These are phyloP conservation scores for Pocillopora verrucosa DNA, from an alignment of 64 coral and sea anemone genomes.

Conservation along the genomic window DNA sequence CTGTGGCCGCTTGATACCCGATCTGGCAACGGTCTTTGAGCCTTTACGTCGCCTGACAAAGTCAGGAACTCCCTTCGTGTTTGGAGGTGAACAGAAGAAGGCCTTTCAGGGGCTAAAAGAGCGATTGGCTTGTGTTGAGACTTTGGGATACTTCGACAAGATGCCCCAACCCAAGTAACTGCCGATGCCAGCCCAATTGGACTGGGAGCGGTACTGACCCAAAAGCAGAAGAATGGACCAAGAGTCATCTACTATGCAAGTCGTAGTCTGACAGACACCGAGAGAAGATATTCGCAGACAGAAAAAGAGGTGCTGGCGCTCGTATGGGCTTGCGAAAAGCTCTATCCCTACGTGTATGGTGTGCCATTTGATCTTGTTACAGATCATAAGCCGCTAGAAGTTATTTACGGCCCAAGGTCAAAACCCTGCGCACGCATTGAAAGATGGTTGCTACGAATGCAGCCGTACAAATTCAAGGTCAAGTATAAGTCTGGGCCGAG, in stretches of 20 bases:
- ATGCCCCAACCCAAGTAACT: constrained; percentile 28
- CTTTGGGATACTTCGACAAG: constrained; percentile 55
- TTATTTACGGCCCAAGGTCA: constrained; percentile 10
- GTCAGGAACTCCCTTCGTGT: constrained; percentile 23
- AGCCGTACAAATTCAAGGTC: constrained; percentile 23
- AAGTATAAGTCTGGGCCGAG: constrained; percentile 7
- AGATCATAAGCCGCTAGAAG: constrained; percentile 4
- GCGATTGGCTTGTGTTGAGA: too few species aligned
- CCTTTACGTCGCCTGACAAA: constrained; percentile 3
- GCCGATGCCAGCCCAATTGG: constrained; percentile 52
- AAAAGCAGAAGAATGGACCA: constrained; percentile 14
- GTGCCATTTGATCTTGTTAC: background rate
- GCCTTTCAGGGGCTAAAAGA: constrained; percentile 28
- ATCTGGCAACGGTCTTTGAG: constrained; percentile 9
- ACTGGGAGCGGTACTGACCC: background rate
- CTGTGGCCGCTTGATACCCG: constrained; percentile 29
- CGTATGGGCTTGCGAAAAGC: background rate
- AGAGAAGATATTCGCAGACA: constrained; percentile 26
- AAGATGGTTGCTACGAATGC: constrained; percentile 7
- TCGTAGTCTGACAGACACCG: background rate
- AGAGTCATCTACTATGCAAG: constrained; percentile 34
- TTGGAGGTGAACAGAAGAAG: constrained; percentile 11
- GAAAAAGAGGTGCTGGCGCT: background rate
- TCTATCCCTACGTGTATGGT: background rate
- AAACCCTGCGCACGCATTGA: constrained; percentile 17